Evolutionary conservation across 2,113 vertebrate species (phyloP).

Genomic region (Gadus chalcogrammus): DNA sequence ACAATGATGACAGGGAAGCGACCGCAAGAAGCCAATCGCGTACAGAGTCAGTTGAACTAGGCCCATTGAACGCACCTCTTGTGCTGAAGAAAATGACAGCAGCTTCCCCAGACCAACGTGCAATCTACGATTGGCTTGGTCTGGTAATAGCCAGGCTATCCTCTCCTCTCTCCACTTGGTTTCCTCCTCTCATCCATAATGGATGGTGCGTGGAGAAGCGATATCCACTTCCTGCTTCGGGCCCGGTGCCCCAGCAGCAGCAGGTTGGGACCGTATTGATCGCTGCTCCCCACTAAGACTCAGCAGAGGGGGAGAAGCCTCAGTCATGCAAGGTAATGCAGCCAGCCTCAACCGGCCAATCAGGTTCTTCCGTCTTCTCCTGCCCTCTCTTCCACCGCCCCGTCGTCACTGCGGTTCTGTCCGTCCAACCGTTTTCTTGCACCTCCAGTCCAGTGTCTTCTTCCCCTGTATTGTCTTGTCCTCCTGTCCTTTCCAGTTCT

Average conservation of each 20-base stretch:
- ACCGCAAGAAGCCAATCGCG: too few relatives aligned
- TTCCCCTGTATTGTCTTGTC: background rate
- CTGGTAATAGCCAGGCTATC: background rate
- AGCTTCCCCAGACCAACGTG: too few relatives aligned
- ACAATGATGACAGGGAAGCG: too few relatives aligned
- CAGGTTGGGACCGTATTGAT: conserved; percentile 81
- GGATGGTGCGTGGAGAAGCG: conserved; percentile 70
- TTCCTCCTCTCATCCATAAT: conserved; percentile 81
- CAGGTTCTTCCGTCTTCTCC: conserved; percentile 12
- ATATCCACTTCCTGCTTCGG: conserved; percentile 79
- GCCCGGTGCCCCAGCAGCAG: conserved; percentile 29
- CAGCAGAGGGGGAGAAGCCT: conserved; percentile 67
- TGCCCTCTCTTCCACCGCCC: conserved; percentile 4
- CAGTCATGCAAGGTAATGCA: conserved; percentile 6
- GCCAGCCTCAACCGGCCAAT: too few relatives aligned
- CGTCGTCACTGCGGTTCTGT: background rate
- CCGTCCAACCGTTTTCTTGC: too few relatives aligned
- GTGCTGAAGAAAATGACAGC: too few relatives aligned
- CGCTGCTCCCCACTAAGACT: conserved; percentile 62
- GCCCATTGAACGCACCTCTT: too few relatives aligned
- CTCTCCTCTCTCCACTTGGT: conserved; percentile 19
- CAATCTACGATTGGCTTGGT: too few relatives aligned
- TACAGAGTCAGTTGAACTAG: too few relatives aligned
- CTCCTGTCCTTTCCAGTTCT: conserved; percentile 8
- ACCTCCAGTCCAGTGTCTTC: too few relatives aligned